Percentiles rank a stretch among this genome's conserved stretches.
Evolutionary conservation across 2,797 vertebrate genomes (phyloP).

Genomic region (Alauda arvensis): DNA sequence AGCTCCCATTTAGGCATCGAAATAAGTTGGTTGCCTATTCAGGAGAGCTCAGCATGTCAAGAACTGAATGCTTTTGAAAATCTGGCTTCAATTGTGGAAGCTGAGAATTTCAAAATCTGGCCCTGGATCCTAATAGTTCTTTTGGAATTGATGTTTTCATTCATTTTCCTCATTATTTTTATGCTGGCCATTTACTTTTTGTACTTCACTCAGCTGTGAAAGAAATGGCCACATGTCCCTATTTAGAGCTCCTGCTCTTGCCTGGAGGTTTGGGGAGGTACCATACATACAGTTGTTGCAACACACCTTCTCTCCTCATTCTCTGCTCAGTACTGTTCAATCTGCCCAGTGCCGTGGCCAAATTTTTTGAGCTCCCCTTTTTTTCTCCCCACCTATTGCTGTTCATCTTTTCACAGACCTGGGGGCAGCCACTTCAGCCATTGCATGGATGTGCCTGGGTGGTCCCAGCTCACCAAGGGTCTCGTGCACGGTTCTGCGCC

Average conservation of each 20-base stretch:
- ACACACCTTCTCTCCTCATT: slow-evolving; percentile 29
- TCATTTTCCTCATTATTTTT: slow-evolving; percentile 61
- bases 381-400: background rate
- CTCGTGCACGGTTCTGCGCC: background rate
- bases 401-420: background rate
- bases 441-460: background rate
- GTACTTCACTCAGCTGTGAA: slow-evolving; percentile 54
- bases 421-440: background rate
- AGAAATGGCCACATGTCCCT: slow-evolving; percentile 56
- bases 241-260: slow-evolving; percentile 14
- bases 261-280: slow-evolving; percentile 40
- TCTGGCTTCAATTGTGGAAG: slow-evolving; percentile 59
- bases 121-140: slow-evolving; percentile 41
- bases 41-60: slow-evolving; percentile 53
- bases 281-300: slow-evolving; percentile 28
- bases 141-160: slow-evolving; percentile 55
- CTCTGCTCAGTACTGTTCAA: background rate
- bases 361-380: background rate
- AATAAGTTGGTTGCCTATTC: slow-evolving; percentile 60
- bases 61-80: slow-evolving; percentile 60
- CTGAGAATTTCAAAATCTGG: slow-evolving; percentile 63
- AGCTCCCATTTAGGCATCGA: slow-evolving; percentile 51
- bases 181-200: slow-evolving; percentile 51
- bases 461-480: slow-evolving; percentile 10
- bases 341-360: background rate